A percentile compares a stretch with the other conserved stretches of the same genome.
Conservation (phyloP, 1,140 invertebrate species). For the Caligus rogercresseyi region DNA sequence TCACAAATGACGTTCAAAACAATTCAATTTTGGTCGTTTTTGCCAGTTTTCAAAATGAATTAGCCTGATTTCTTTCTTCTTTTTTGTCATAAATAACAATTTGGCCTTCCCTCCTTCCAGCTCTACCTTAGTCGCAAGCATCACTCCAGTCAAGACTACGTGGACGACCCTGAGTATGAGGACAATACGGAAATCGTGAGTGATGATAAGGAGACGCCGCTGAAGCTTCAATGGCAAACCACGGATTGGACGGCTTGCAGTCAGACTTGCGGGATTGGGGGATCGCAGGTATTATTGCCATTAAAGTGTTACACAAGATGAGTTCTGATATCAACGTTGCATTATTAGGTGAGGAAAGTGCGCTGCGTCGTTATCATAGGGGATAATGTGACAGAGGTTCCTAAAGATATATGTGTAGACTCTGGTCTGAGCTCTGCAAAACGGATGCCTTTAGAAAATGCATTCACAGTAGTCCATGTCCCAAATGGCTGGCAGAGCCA, state of each 20-base stretch:
- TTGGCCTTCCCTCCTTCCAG: not conserved
- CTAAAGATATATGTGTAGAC: conserved; percentile 1
- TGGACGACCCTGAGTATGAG: not conserved
- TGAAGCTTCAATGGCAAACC: conserved; percentile 56
- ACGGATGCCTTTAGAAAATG: not conserved
- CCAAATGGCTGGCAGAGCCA: not conserved
- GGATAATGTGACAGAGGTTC: conserved; percentile 4
- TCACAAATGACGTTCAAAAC: no score
- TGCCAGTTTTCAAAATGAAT: no score
- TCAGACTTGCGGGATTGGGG: conserved; percentile 59
- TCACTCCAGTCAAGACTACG: not conserved
- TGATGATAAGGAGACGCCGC: conserved; percentile 16
- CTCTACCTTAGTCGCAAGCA: not conserved
- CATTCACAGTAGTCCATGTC: conserved; percentile 1
- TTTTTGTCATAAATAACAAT: not conserved
- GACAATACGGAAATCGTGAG: not conserved
- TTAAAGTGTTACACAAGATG: conserved; percentile 10
- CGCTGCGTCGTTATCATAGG: conserved; percentile 41
- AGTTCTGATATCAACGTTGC: conserved; percentile 1
- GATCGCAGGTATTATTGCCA: conserved; percentile 36
- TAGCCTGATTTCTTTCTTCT: no score
- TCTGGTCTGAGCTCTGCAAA: not conserved
- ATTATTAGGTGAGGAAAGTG: conserved; percentile 44
- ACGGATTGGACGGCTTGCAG: conserved; percentile 71
- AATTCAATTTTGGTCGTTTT: no score